Evolutionary conservation across 2,888 invertebrate species (phyloP).

Genomic region (Thalpophila matura): DNA sequence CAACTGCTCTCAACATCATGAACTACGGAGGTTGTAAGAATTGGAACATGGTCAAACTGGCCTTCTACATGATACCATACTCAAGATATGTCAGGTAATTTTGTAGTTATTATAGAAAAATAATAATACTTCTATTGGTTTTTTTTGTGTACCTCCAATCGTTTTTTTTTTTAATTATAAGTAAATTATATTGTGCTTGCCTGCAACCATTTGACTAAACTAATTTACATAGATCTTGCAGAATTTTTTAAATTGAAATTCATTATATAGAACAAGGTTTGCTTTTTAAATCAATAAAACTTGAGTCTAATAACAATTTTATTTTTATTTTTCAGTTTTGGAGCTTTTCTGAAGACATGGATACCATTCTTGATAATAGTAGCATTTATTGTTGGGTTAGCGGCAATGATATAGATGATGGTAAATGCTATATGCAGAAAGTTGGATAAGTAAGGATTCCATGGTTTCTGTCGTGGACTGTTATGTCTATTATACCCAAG

Average conservation of each 20-base stretch:
- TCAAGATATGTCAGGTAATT: conserved; percentile 95
- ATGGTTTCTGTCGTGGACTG: conserved; percentile 28
- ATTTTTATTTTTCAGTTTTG: conserved; percentile 86
- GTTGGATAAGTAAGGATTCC: conserved; percentile 1
- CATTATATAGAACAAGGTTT: no score
- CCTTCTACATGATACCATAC: conserved; percentile 93
- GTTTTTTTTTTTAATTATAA: no score
- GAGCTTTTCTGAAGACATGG: conserved; percentile 95
- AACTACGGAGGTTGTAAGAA: conserved; percentile 93
- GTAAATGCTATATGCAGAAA: background rate
- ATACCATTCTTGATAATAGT: conserved; percentile 93
- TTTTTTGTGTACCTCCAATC: no score
- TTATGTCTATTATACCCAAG: conserved; percentile 20
- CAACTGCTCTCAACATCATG: conserved; percentile 97
- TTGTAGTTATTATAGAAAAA: background rate
- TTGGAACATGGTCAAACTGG: conserved; percentile 98
- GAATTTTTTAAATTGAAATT: no score
- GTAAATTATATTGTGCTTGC: no score
- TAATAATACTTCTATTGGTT: no score
- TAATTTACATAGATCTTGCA: no score
- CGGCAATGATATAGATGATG: conserved; percentile 74
- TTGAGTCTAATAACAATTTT: no score
- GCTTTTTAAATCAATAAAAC: no score
- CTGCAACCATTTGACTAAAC: no score
- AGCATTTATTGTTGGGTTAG: conserved; percentile 78